A percentile compares a stretch with the other conserved stretches of the same genome.
These are phyloP conservation scores for Camelus dromedarius DNA, from an alignment of 2,113 vertebrate species.

Conservation along the genomic window DNA sequence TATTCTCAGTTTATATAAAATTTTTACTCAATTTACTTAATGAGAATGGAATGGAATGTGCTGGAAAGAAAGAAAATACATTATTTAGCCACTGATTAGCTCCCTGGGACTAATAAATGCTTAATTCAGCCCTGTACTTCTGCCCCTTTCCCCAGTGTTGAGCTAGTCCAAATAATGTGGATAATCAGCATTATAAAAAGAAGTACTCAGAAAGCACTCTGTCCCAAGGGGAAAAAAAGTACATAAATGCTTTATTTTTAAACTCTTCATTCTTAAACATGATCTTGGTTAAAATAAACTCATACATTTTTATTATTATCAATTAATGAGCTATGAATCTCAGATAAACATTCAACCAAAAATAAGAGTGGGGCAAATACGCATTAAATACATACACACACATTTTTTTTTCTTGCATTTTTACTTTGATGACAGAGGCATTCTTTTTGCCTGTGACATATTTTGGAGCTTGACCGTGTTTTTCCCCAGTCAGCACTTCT, in stretches of 20 bases:
- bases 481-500: neutral
- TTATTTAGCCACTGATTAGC: slow-evolving; percentile 46
- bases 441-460: neutral
- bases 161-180: neutral
- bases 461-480: neutral
- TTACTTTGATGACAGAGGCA: neutral
- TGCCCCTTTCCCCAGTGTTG: neutral
- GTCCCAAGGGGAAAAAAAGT: neutral
- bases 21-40: neutral
- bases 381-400: neutral
- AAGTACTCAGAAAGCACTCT: neutral
- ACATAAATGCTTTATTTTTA: slow-evolving; percentile 57
- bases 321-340: neutral
- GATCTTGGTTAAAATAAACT: slow-evolving; percentile 41
- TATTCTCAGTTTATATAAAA: neutral
- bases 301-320: slow-evolving; percentile 34
- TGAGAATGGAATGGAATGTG: slow-evolving; percentile 31
- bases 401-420: neutral
- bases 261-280: slow-evolving; percentile 46
- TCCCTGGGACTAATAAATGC: neutral
- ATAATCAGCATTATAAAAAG: slow-evolving; percentile 26
- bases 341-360: slow-evolving; percentile 22
- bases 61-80: slow-evolving; percentile 52
- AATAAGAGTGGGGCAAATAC: neutral
- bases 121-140: slow-evolving; percentile 11